These are phyloP conservation scores for Drosophila infuscata DNA, from an alignment of 2,888 invertebrate genomes.

Conservation along the genomic window DNA sequence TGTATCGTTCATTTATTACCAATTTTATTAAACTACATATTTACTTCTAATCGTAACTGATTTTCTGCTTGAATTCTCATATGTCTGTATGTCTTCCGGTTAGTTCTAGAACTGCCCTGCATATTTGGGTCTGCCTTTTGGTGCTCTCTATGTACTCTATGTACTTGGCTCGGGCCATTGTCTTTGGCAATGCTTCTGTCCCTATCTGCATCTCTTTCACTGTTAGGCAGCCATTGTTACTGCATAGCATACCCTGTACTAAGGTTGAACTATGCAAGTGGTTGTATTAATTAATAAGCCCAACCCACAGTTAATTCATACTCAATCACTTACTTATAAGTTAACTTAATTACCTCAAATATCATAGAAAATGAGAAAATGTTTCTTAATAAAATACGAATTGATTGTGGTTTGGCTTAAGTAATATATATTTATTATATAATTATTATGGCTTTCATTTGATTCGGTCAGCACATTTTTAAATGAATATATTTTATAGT, in stretches of 20 bases:
- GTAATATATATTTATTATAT: neutral
- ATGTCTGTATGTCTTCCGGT: rapidly evolving
- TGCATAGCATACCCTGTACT: slow-evolving; percentile 58
- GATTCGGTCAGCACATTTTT: neutral
- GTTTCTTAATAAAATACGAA: neutral
- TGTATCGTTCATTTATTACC: rapidly evolving
- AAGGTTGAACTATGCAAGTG: slow-evolving; percentile 4
- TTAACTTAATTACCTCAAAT: neutral
- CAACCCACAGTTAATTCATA: neutral
- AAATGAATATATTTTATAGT: neutral
- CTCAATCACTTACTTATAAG: too few species aligned
- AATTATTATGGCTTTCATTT: neutral
- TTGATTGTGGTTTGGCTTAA: neutral
- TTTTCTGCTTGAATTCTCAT: neutral
- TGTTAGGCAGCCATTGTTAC: slow-evolving; percentile 68
- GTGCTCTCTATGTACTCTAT: slow-evolving; percentile 29
- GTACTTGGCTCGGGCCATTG: slow-evolving; percentile 69
- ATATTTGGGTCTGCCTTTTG: slow-evolving; percentile 44
- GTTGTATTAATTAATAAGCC: neutral
- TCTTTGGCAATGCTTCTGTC: slow-evolving; percentile 65
- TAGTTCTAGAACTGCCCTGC: slow-evolving; percentile 6
- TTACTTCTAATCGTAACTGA: neutral
- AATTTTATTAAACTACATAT: neutral
- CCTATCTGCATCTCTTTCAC: slow-evolving; percentile 49
- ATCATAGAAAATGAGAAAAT: neutral